phyloP scores from a whole-genome alignment of 2,797 vertebrate species.

The Gymnopithys bicolor region DNA sequence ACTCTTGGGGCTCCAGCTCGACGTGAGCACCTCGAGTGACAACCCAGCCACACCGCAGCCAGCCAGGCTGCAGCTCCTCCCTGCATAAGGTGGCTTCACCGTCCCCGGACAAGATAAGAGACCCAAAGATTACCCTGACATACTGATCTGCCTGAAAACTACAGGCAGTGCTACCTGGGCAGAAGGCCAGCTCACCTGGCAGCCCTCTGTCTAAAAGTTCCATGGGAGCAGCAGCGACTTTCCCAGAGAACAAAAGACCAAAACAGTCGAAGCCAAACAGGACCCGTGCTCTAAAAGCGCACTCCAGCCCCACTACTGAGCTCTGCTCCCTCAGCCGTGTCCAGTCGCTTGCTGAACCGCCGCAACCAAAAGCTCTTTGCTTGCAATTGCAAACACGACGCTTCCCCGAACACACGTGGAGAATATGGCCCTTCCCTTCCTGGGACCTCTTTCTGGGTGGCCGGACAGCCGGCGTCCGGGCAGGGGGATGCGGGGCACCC shows the following conservation, averaged over 20 bases:
- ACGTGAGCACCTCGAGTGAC: neutral
- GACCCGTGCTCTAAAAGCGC: neutral
- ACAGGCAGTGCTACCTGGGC: neutral
- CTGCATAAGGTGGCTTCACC: neutral
- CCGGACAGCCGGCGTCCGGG: accelerated
- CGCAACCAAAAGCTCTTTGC: accelerated
- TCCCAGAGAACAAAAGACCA: neutral
- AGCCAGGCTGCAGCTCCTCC: neutral
- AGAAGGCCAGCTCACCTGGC: constrained; percentile 13
- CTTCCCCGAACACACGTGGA: neutral
- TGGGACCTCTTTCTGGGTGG: accelerated
- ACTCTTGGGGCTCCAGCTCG: neutral
- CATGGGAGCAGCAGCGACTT: neutral
- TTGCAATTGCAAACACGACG: neutral
- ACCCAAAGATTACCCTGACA: neutral
- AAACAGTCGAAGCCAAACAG: neutral
- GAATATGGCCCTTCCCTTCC: neutral
- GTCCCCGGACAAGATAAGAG: neutral
- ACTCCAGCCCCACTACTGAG: neutral
- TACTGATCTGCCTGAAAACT: neutral
- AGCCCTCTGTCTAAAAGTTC: neutral
- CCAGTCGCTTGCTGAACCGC: accelerated
- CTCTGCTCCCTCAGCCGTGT: neutral
- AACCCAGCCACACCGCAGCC: too few species aligned
- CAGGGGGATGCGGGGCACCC: too few species aligned